Evolutionary conservation across 2,888 invertebrate genomes (phyloP), one percentile per base, ranked within the genome.

Genomic region (Synergus itoensis): DNA sequence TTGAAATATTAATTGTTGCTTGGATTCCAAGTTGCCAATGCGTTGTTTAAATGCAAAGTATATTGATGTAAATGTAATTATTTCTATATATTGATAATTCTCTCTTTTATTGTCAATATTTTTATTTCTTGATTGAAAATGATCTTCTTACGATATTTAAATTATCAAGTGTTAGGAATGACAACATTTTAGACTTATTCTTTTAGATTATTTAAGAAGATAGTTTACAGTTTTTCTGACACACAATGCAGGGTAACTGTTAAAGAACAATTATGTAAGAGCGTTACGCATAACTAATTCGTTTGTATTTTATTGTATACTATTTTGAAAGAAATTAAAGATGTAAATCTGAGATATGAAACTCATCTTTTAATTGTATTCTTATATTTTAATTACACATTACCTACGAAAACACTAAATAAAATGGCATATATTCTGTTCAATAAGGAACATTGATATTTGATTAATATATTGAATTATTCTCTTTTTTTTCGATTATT

Each of bases 271-370:
- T 69, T 69, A 69, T 69, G 28, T 69, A 69, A 69, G 69, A 14
- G 48, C 28, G 28, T 45, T 21, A 67, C 28, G 28, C 45, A 48
- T 69, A 69, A 69, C 28, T 69, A 45, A 48, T 69, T 48, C 43
- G 69, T 48, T 69, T 45, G 69, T 69, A 67, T 69, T 48, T 48
- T 69, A 69, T 69, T 69, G 48, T 69, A 69, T 69, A 69, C 69
- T 48, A 45, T 69, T 69, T 69, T 69, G 69, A 48, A 69, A 69
- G 48, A 69, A 69, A 69, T 69, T 69, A 69, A 69, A 69, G 14
- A 69, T 69, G 43, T 69, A 69, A 69, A 48, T 69, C 69, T 48
- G 69, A 69, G 21, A 62, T 41, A 28, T 43, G 21, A 64, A 77
- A 67, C 62, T 63, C 67, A 67, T 69, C 57, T 57, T 80, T 45